Percentiles rank a stretch among this genome's conserved stretches.
Evolutionary conservation across 2,797 vertebrate species (phyloP).

Genomic region (Scolopax bukidnonensis): DNA sequence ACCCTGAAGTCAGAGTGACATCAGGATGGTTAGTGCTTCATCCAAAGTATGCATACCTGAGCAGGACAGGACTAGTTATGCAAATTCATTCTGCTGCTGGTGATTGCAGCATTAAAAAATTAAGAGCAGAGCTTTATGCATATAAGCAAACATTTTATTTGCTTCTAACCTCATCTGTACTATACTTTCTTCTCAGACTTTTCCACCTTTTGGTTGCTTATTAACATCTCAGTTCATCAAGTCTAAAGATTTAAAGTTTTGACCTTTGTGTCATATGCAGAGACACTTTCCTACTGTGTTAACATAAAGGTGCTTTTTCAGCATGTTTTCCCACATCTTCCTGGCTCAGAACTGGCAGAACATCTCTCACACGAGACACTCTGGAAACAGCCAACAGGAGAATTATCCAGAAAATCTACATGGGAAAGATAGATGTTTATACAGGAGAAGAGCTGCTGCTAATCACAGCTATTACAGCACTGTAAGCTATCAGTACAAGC

Average conservation of each 20-base stretch:
- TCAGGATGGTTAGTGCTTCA: neutral
- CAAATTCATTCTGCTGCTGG: neutral
- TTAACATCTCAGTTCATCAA: neutral
- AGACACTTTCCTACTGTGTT: neutral
- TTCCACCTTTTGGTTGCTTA: neutral
- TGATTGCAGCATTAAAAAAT: neutral
- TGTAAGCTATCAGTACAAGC: neutral
- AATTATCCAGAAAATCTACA: neutral
- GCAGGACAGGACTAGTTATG: neutral
- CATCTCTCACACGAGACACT: neutral
- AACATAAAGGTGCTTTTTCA: neutral
- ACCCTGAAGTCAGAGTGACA: neutral
- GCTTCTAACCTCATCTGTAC: neutral
- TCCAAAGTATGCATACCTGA: neutral
- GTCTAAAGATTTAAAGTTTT: neutral
- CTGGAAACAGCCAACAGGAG: neutral
- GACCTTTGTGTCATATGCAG: neutral
- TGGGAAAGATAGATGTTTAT: neutral
- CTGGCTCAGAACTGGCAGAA: neutral
- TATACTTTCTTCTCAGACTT: neutral
- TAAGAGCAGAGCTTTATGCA: rapidly evolving
- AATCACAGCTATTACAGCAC: neutral
- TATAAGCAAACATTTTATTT: neutral
- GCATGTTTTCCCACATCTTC: neutral
- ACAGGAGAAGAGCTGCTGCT: neutral